Conservation (phyloP, 2,113 vertebrate genomes). For the Microcebus ravelobensis region DNA sequence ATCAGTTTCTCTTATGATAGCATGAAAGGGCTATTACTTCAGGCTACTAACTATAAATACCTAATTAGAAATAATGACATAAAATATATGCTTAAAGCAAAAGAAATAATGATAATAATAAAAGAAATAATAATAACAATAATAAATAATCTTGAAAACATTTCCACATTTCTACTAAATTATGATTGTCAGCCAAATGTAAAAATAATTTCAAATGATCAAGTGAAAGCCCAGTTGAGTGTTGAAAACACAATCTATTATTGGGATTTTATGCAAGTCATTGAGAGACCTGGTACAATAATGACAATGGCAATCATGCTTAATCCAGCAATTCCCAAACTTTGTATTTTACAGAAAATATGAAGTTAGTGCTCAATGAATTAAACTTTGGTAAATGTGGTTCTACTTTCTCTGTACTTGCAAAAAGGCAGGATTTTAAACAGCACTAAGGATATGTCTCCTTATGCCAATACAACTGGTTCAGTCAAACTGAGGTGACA, state of each 20-base stretch:
- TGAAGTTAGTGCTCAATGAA: neutral
- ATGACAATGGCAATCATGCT: neutral
- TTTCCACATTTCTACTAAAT: neutral
- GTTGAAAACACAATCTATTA: neutral
- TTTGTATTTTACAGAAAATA: neutral
- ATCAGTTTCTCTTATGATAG: neutral
- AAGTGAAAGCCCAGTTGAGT: neutral
- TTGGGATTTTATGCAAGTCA: neutral
- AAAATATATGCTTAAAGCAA: neutral
- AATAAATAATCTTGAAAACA: no score
- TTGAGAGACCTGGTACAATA: neutral
- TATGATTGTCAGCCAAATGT: neutral
- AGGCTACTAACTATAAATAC: neutral
- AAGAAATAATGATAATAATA: neutral
- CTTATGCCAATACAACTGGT: neutral
- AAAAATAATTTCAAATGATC: slow-evolving; percentile 1
- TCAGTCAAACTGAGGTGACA: neutral
- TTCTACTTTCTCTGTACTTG: neutral
- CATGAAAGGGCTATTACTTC: neutral
- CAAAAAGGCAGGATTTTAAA: neutral
- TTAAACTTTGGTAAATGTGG: neutral
- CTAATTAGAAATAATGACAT: neutral
- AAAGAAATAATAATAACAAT: no score
- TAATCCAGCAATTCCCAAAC: neutral
- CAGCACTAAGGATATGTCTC: neutral